Base-by-base conservation (phyloP, 2,113 vertebrate genomes). In the Urocitellus parryii region DNA sequence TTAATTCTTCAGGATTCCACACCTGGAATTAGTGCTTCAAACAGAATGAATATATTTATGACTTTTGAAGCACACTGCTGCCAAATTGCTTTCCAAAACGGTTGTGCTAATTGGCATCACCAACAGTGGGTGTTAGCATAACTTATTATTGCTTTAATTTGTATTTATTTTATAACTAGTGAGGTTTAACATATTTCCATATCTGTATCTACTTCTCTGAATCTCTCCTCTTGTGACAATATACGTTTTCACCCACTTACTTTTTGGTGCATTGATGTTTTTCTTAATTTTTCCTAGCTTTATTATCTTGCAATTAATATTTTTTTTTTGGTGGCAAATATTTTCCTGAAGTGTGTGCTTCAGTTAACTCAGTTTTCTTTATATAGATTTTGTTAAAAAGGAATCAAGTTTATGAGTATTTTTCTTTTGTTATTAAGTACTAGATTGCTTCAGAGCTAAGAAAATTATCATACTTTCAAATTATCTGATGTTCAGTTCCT, bases 101-200 rank as follows among this genome's bases (percentile, higher is more conserved):
- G 79, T 76, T 97, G 68, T 86, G 78, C 29, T 97, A 96, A 92
- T 92, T 97, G 93, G 91, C 86, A 94, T 72, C 24, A 6, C 68
- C 91, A 94, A 94, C 58, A 78, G 68, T 95, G 80, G 92, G 86
- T 95, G 88, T 88, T 92, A 83, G 89, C 67, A 91, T 77, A 93
- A 84, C 85, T 94, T 97, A 96, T 91, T 95, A 89, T 96, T 80
- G 7, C 48, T 93, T 97, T 97, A 96, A 96, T 96, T 96, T 96
- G 96, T 91, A 91, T 89, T 97, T 97, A 95, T 83, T 91, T 89
- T 91, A 76, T 91, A 97, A 83, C 63, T 83, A 85, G 77, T 32
- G 37, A 96, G 82, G 81, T 77, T 91, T 82, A 96, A 86, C 65
- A n/a, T 91, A 91, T 87, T 97, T 92, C 93, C 61, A 61, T 81